Base-by-base conservation (phyloP, 1,140 invertebrate genomes). In the Ceratosolen fusciceps region DNA sequence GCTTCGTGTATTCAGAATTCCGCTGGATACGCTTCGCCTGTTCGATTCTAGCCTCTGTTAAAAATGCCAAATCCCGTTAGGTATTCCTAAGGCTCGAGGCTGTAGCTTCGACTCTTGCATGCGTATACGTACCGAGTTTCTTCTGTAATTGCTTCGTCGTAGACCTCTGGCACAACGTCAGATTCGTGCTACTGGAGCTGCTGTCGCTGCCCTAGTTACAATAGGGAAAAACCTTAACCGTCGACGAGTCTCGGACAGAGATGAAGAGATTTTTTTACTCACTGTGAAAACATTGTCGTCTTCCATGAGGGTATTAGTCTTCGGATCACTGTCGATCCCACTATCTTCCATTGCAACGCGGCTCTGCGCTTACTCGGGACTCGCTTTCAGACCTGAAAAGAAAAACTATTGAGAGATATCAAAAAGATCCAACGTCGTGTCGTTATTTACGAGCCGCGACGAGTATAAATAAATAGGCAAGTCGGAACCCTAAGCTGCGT, bases 241-340 rank as follows among this genome's bases (percentile, higher is more conserved):
- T 75, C n/a, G 60, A 86, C 82, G 77, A 75, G 49, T n/a, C n/a
- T n/a, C n/a, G n/a, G n/a, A n/a, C n/a, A n/a, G n/a, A n/a, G n/a
- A n/a, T n/a, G n/a, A n/a, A n/a, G n/a, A n/a, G n/a, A n/a, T n/a
- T n/a, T n/a, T n/a, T n/a, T 62, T 34, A 77, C 80, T 86, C 85
- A 92, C 91, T 85, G 87, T 82, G 80, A 90, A 90, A 70, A 90
- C 84, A 85, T 90, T 89, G 84, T 92, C 90, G 79, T 90, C 89
- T 81, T 90, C 89, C 19, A 82, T 74, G 43, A 84, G 84, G 75
- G 85, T 88, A 74, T 83, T 85, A 54, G 90, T 88, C 84, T 91
- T 92, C 24, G 91, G 90, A 87, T 93, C 92, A 85, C 92, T 93
- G 77, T 93, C 93, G 82, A 93, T 93, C 29, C 93, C 92, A 85